Conservation (phyloP, 2,797 vertebrate genomes). For the Pantherophis vulpinus region DNA sequence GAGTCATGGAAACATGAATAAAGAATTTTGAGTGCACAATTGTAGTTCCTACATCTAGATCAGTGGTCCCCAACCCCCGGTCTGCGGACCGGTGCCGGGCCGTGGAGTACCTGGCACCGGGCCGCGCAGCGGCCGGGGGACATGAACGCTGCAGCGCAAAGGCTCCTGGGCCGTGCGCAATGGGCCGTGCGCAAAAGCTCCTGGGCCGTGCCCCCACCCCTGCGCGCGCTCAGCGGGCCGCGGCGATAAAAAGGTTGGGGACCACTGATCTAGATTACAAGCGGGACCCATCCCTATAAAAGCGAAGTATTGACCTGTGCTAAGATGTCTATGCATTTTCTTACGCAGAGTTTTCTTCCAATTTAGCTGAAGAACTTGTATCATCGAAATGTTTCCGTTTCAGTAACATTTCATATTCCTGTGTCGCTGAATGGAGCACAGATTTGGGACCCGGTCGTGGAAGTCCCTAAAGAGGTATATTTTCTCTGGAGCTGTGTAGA, state of each 20-base stretch:
- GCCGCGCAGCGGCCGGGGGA: too few species aligned
- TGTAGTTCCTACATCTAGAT: neutral
- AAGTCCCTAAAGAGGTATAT: slow-evolving; percentile 48
- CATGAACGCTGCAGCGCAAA: too few species aligned
- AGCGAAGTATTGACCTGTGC: neutral
- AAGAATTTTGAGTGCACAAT: neutral
- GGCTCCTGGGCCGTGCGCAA: too few species aligned
- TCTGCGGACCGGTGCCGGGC: too few species aligned
- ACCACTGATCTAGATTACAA: neutral
- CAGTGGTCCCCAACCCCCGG: too few species aligned
- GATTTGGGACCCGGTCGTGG: slow-evolving; percentile 40
- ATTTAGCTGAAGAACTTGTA: slow-evolving; percentile 76
- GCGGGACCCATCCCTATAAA: neutral
- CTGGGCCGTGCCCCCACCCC: too few species aligned
- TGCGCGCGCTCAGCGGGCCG: too few species aligned
- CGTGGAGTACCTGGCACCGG: too few species aligned
- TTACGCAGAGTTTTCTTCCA: neutral
- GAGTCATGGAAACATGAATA: neutral
- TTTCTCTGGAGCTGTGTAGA: neutral
- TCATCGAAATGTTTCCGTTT: slow-evolving; percentile 62
- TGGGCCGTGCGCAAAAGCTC: too few species aligned
- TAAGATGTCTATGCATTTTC: neutral
- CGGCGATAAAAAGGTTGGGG: too few species aligned
- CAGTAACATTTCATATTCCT: slow-evolving; percentile 76
- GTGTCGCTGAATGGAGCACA: slow-evolving; percentile 59